Base-by-base conservation (phyloP, 2,113 vertebrate genomes). In the Leucopsar rothschildi region DNA sequence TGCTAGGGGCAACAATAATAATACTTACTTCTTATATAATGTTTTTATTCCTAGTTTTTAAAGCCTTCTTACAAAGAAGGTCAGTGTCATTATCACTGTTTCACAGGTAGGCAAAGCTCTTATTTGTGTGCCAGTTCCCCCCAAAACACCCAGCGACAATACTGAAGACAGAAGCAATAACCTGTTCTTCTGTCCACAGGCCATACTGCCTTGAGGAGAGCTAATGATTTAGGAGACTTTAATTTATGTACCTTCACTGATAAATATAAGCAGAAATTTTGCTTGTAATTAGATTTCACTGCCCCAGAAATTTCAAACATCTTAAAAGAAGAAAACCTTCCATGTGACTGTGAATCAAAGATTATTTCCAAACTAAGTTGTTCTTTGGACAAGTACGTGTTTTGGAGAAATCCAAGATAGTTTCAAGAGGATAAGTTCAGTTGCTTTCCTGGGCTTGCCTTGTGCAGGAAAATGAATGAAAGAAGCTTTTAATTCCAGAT, bases 1-100 rank as follows among this genome's bases (percentile, higher is more conserved):
- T 96, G 95, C 95, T 91, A 97, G 44, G 79, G 90, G 92, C 47
- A 93, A 96, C 22, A 0, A 88, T 77, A 91, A 60, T 85, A 86
- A 56, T 78, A 55, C 82, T 88, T 80, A 45, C 59, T 93, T 59
- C 25, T 94, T 88, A 75, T 35, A 83, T 86, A 91, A 95, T 45
- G 69, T 11, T 77, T 94, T 78, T 75, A 86, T 55, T 17, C 13
- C 23, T 75, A 66, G 39, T 82, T 94, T 90, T 93, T 82, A 88
- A 88, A 92, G 71, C 64, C 77, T 83, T 56, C 82, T 83, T 75
- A 68, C 56, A 84, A 86, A 90, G 60, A 90, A 86, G 47, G 88
- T 88, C 85, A 90, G 39, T 80, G 82, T 80, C 63, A 86, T 94
- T 88, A 93, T 86, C 61, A 69, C 53, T 44, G 61, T 92, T 95